phyloP scores from a whole-genome alignment of 2,888 invertebrate species.

The Chloromyia formosa region DNA sequence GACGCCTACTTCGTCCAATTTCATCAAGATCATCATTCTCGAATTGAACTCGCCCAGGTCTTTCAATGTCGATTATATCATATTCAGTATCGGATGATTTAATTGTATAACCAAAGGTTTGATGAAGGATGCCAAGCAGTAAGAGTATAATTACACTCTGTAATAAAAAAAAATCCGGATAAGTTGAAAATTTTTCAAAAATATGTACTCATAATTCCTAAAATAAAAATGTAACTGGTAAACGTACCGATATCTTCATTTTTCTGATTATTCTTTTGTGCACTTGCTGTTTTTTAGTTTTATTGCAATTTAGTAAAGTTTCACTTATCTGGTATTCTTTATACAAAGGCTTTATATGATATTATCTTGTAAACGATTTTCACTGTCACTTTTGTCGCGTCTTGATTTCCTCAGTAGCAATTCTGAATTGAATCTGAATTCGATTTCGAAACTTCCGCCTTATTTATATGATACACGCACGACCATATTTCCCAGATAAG shows the following conservation, averaged over 20 bases:
- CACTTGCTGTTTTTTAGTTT: neutral
- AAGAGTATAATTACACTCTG: too few species aligned
- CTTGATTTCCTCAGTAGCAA: neutral
- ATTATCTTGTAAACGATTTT: neutral
- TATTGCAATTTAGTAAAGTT: neutral
- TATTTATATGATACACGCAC: constrained; percentile 29
- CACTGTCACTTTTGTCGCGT: neutral
- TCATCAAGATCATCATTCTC: neutral
- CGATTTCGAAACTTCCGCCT: neutral
- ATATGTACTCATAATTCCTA: neutral
- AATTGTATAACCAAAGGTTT: neutral
- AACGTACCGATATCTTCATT: constrained; percentile 33
- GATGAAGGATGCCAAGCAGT: neutral
- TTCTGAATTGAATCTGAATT: constrained; percentile 16
- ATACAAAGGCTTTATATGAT: neutral
- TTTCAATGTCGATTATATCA: neutral
- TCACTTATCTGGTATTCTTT: neutral
- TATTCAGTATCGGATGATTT: neutral
- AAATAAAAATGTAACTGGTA: neutral
- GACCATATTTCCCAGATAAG: neutral
- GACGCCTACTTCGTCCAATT: neutral
- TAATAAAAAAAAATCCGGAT: neutral
- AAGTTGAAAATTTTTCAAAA: neutral
- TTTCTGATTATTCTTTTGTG: neutral
- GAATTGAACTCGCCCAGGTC: neutral